Conservation (phyloP, 2,113 vertebrate species). For the Dryoscopus gambensis region DNA sequence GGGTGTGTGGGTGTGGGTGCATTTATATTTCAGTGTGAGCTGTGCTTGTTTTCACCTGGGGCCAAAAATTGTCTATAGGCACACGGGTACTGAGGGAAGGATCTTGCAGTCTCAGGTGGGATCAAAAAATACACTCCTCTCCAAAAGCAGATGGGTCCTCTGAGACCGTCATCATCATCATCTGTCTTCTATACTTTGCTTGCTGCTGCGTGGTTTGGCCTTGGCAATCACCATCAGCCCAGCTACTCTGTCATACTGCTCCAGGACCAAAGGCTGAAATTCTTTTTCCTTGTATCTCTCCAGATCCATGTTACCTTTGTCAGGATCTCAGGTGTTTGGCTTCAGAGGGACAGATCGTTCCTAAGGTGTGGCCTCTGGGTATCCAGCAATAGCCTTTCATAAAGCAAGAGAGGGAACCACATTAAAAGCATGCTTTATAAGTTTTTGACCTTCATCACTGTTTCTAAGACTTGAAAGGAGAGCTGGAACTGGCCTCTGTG, state of each 20-base stretch:
- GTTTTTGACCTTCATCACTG: not conserved
- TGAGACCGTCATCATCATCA: not conserved
- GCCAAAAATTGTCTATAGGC: not conserved
- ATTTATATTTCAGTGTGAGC: not conserved
- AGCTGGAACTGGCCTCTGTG: not conserved
- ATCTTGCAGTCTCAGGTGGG: not conserved
- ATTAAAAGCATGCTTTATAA: not conserved
- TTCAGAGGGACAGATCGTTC: not conserved
- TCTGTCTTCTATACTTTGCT: not conserved
- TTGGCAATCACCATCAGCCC: accelerated
- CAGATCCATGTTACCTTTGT: not conserved
- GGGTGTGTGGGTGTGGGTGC: accelerated
- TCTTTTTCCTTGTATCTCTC: not conserved
- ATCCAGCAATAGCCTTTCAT: not conserved
- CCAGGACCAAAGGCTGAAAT: not conserved
- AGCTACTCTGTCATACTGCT: not conserved
- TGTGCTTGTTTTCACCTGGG: not conserved
- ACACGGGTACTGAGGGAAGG: not conserved
- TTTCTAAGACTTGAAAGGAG: not conserved
- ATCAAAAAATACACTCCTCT: not conserved
- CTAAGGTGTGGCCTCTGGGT: not conserved
- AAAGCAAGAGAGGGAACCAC: not conserved
- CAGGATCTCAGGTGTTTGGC: not conserved
- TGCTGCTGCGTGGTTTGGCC: not conserved
- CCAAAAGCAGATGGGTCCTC: not conserved